Evolutionary conservation across 2,888 invertebrate genomes (phyloP).

Genomic region (Linnaemya tessellans): DNA sequence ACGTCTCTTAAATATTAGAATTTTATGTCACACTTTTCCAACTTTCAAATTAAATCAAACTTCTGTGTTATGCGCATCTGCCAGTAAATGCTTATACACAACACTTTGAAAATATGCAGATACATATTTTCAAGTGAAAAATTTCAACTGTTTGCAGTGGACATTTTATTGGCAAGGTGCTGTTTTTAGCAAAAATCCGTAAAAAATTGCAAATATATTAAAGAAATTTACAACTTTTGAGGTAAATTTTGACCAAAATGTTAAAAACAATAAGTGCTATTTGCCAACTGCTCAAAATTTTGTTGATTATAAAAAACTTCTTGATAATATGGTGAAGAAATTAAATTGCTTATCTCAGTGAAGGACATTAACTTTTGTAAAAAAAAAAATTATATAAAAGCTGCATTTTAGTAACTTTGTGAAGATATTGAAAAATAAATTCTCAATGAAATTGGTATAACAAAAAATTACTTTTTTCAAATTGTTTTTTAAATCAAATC

Average conservation of each 20-base stretch:
- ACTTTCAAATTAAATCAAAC: background rate
- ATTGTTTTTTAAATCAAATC: background rate
- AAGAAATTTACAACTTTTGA: constrained; percentile 82
- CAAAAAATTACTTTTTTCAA: too few relatives aligned
- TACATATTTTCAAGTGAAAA: constrained; percentile 58
- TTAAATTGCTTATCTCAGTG: background rate
- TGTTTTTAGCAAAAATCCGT: constrained; percentile 77
- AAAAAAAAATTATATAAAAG: constrained; percentile 18
- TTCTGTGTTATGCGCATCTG: constrained; percentile 63
- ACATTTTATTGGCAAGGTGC: constrained; percentile 77
- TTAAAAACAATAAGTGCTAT: background rate
- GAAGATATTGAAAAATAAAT: background rate
- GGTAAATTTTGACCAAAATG: constrained; percentile 75
- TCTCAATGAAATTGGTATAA: background rate
- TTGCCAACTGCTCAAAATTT: background rate
- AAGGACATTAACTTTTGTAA: background rate
- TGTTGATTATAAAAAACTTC: background rate
- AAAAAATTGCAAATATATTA: constrained; percentile 83
- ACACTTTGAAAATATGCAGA: constrained; percentile 30
- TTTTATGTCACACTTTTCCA: background rate
- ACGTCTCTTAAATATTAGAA: background rate
- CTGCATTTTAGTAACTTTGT: background rate
- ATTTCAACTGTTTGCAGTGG: constrained; percentile 60
- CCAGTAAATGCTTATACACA: constrained; percentile 71
- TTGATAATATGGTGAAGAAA: background rate